A percentile compares a stretch with the other conserved stretches of the same genome.
Conservation (phyloP, 2,888 invertebrate species). For the Tenthredo scrophulariae region DNA sequence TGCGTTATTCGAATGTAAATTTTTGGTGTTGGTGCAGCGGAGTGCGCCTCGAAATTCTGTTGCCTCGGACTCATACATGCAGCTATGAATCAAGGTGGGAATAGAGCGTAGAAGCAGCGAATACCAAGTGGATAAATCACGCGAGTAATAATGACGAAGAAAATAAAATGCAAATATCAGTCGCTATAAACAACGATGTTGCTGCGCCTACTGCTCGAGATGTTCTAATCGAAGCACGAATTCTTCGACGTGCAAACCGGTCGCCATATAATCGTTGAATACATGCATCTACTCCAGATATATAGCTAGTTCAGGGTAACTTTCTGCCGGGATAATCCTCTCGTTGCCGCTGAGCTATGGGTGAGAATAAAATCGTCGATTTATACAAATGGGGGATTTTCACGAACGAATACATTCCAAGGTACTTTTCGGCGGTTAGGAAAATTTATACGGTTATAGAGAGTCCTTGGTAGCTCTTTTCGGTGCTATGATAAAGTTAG, state of each 20-base stretch:
- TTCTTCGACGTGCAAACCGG: slow-evolving; percentile 4
- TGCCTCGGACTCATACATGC: neutral
- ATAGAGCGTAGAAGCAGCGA: neutral
- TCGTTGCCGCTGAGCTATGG: neutral
- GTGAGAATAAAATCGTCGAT: neutral
- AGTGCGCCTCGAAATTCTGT: neutral
- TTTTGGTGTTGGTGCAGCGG: neutral
- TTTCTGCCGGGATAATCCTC: neutral
- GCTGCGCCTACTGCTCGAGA: slow-evolving; percentile 34
- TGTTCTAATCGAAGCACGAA: slow-evolving; percentile 24
- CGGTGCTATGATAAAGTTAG: slow-evolving; percentile 28
- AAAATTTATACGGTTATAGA: slow-evolving; percentile 3
- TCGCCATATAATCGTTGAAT: neutral
- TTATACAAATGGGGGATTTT: neutral
- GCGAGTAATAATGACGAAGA: neutral
- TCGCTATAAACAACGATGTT: neutral
- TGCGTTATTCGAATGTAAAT: neutral
- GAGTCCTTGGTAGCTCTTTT: slow-evolving; percentile 27
- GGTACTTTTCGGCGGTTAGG: neutral
- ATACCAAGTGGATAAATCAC: slow-evolving; percentile 31
- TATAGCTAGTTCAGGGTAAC: slow-evolving; percentile 7
- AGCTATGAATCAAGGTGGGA: neutral
- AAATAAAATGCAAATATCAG: slow-evolving; percentile 25
- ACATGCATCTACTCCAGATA: neutral
- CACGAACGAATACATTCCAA: neutral